phyloP scores from a whole-genome alignment of 2,797 vertebrate species.

The Masticophis lateralis region DNA sequence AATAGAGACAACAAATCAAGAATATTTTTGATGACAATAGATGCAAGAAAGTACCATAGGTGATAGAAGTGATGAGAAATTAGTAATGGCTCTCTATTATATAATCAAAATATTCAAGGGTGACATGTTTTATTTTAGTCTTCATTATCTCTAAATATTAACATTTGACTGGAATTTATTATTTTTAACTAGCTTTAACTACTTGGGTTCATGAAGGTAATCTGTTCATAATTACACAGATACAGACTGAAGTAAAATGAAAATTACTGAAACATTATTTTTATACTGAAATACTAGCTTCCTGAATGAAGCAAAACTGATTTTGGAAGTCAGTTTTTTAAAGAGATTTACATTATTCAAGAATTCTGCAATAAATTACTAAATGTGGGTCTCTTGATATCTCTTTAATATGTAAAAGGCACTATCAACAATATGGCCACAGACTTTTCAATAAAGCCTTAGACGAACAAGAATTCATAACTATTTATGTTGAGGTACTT shows the following conservation, averaged over 20 bases:
- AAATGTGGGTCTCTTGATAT: background rate
- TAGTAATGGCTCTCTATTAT: slow-evolving; percentile 48
- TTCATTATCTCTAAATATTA: slow-evolving; percentile 47
- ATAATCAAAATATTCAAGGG: slow-evolving; percentile 49
- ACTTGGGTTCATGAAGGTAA: background rate
- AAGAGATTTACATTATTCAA: background rate
- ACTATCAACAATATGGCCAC: background rate
- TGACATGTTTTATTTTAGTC: slow-evolving; percentile 45
- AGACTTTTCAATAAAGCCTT: background rate
- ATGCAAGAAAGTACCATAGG: slow-evolving; percentile 51
- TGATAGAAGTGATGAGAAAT: slow-evolving; percentile 44
- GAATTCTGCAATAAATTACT: background rate
- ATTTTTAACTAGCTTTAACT: background rate
- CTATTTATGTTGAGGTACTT: background rate
- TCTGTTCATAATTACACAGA: background rate
- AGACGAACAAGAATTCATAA: background rate
- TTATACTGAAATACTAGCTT: background rate
- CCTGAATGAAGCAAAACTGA: background rate
- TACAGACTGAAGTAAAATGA: background rate
- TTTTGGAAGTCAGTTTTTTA: background rate
- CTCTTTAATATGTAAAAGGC: background rate
- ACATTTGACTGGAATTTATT: slow-evolving; percentile 29
- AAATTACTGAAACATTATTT: background rate
- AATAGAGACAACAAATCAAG: slow-evolving; percentile 65
- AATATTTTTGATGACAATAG: slow-evolving; percentile 59